Evolutionary conservation across 1,140 invertebrate species (phyloP).

Genomic region (Pygmarrhopalites habei): DNA sequence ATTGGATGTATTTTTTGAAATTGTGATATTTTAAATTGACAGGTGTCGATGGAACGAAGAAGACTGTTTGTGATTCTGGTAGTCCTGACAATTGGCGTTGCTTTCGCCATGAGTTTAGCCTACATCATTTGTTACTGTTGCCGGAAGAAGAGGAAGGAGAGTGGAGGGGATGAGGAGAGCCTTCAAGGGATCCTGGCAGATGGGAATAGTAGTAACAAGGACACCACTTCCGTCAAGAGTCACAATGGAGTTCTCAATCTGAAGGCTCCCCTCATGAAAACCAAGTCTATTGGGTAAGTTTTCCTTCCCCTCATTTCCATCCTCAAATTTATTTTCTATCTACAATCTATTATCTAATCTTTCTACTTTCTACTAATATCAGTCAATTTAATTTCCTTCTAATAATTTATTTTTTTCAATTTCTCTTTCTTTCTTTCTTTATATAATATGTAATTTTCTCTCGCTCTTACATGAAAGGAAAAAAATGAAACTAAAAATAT

Average conservation of each 20-base stretch:
- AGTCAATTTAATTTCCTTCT: no score
- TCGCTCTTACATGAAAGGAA: no score
- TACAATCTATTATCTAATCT: no score
- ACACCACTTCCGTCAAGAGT: conserved; percentile 37
- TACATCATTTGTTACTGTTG: conserved; percentile 39
- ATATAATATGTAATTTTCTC: no score
- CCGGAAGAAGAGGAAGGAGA: conserved; percentile 36
- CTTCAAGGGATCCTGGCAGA: conserved; percentile 39
- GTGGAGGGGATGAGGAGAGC: conserved; percentile 37
- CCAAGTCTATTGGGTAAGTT: conserved; percentile 35
- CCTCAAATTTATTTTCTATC: no score
- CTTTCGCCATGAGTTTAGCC: conserved; percentile 29
- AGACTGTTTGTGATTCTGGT: conserved; percentile 22
- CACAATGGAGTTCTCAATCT: conserved; percentile 39
- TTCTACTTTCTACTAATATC: no score
- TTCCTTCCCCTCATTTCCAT: no score
- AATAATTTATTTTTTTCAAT: no score
- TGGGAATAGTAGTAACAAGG: conserved; percentile 37
- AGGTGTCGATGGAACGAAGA: conserved; percentile 24
- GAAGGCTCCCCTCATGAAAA: conserved; percentile 36
- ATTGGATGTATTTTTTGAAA: no score
- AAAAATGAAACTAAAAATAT: no score
- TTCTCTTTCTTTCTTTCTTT: no score
- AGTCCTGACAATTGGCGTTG: conserved; percentile 17
- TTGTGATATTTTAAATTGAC: not conserved